These are phyloP conservation scores for Brachymystax lenok DNA, from an alignment of 2,797 vertebrate genomes.

Conservation along the genomic window DNA sequence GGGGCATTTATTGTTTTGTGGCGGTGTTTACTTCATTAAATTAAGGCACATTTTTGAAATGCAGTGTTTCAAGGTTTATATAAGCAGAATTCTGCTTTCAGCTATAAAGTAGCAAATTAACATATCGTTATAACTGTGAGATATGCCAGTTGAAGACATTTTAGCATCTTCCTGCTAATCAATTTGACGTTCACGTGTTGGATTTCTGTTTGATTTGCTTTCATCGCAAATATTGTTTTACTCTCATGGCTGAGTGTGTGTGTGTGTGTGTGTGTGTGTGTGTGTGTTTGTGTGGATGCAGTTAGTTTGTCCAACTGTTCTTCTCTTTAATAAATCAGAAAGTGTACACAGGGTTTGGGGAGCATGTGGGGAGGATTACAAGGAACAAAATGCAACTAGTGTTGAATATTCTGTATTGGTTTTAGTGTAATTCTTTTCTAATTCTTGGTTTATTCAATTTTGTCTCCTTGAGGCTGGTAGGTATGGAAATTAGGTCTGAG, in stretches of 20 bases:
- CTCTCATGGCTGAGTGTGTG: constrained; percentile 62
- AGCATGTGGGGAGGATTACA: constrained; percentile 46
- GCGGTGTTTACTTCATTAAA: constrained; percentile 77
- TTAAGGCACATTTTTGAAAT: constrained; percentile 70
- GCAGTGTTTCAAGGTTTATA: constrained; percentile 78
- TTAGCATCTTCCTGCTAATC: constrained; percentile 79
- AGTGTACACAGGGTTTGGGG: constrained; percentile 21
- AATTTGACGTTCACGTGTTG: constrained; percentile 80
- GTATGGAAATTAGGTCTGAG: constrained; percentile 79
- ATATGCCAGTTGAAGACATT: constrained; percentile 73
- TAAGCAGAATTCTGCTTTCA: constrained; percentile 72
- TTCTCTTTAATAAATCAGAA: constrained; percentile 53
- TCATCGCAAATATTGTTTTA: constrained; percentile 55
- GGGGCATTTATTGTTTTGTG: constrained; percentile 80
- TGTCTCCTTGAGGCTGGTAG: constrained; percentile 78
- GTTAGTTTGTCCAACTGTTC: constrained; percentile 48
- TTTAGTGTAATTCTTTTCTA: constrained; percentile 83
- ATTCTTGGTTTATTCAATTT: constrained; percentile 85
- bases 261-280: constrained; percentile 29
- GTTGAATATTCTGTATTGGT: constrained; percentile 82
- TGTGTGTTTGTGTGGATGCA: constrained; percentile 25
- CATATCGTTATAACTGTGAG: constrained; percentile 74
- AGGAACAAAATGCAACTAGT: constrained; percentile 77
- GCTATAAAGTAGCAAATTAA: constrained; percentile 76
- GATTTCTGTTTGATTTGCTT: constrained; percentile 80